phyloP scores from a whole-genome alignment of 2,113 vertebrate genomes.

The Spilogale gracilis region DNA sequence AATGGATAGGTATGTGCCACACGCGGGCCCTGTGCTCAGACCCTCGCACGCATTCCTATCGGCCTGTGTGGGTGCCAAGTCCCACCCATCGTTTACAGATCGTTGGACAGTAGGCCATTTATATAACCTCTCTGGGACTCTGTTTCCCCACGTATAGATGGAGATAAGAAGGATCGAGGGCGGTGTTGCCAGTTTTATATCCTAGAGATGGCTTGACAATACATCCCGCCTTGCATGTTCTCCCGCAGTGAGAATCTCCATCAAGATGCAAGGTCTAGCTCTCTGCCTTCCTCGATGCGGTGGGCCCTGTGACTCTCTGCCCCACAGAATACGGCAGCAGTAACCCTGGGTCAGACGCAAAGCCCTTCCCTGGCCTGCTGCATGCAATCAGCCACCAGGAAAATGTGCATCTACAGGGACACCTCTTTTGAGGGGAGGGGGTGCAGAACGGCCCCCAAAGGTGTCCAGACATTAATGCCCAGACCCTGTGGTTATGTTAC shows the following conservation, averaged over 20 bases:
- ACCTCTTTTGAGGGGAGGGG: background rate
- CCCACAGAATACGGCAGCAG: background rate
- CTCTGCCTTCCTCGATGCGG: background rate
- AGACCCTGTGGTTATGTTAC: background rate
- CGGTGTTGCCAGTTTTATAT: no score
- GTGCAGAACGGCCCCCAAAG: background rate
- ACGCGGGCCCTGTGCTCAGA: background rate
- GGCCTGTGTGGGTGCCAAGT: background rate
- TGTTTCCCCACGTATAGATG: background rate
- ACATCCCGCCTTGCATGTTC: background rate
- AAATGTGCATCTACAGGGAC: background rate
- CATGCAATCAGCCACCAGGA: background rate
- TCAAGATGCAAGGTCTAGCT: background rate
- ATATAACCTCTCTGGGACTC: background rate
- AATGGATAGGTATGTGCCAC: accelerated
- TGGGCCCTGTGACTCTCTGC: background rate
- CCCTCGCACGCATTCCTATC: accelerated
- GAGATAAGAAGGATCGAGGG: background rate
- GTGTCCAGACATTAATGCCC: background rate
- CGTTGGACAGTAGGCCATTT: background rate
- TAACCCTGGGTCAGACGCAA: background rate
- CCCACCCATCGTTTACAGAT: no score
- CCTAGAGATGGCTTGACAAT: background rate
- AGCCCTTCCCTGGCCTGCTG: no score
- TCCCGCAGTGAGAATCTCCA: background rate